phyloP scores from a whole-genome alignment of 2,888 invertebrate species.

The Euclidia mi region DNA sequence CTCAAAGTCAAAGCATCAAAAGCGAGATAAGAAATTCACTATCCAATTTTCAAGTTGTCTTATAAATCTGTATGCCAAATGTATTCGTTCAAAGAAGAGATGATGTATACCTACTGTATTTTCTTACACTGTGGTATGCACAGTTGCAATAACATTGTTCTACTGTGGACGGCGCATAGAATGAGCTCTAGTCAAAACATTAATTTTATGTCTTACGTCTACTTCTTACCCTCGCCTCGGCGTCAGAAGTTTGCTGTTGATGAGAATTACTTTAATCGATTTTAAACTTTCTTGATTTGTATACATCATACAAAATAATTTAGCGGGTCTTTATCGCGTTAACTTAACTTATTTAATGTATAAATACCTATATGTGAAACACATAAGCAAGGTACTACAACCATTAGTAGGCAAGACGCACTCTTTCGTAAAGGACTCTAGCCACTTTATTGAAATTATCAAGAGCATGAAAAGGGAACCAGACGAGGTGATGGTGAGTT shows the following conservation, averaged over 20 bases:
- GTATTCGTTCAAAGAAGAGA: slow-evolving; percentile 1
- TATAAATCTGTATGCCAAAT: slow-evolving; percentile 10
- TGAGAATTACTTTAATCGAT: slow-evolving; percentile 45
- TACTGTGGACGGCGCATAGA: no score
- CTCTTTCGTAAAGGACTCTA: no score
- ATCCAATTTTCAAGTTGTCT: slow-evolving; percentile 7
- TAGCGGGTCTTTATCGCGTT: no score
- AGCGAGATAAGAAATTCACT: slow-evolving; percentile 4
- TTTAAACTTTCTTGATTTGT: no score
- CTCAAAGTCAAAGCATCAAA: slow-evolving; percentile 5
- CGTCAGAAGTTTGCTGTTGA: slow-evolving; percentile 38
- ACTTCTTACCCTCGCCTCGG: slow-evolving; percentile 29
- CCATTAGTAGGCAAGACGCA: no score
- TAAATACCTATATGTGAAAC: no score
- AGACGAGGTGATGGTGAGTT: no score
- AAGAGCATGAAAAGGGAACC: no score
- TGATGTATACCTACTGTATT: slow-evolving; percentile 10
- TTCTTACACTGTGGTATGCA: background rate
- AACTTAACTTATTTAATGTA: no score
- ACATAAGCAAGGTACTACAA: no score
- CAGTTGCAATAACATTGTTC: slow-evolving; percentile 18
- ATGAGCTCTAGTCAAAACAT: slow-evolving; percentile 54
- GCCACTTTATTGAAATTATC: no score
- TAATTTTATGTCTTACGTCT: slow-evolving; percentile 50
- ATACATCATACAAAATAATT: no score